phyloP scores from a whole-genome alignment of 2,888 invertebrate genomes.

The Caenorhabditis japonica region DNA sequence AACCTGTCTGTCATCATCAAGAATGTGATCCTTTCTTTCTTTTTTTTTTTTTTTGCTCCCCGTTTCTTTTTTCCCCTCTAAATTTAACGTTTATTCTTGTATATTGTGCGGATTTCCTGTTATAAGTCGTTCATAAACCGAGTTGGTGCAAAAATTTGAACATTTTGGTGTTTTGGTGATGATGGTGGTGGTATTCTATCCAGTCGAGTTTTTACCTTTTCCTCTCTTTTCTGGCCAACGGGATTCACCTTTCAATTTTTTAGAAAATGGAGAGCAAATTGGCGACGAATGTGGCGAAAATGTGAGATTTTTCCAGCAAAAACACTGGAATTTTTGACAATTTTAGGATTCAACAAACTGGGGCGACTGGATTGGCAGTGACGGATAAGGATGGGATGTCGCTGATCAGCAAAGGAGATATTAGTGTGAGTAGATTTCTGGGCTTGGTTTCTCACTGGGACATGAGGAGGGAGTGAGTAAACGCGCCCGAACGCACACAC shows the following conservation, averaged over 20 bases:
- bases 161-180: not conserved
- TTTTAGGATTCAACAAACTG: conserved; percentile 24
- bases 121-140: conserved; percentile 5
- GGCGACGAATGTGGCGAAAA: conserved; percentile 15
- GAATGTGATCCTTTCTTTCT: conserved; percentile 13
- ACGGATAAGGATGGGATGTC: conserved; percentile 33
- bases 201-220: not conserved
- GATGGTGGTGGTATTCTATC: conserved; percentile 2
- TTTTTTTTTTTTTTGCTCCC: not conserved
- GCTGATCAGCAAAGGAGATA: conserved; percentile 24
- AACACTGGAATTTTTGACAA: not conserved
- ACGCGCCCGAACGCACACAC: too few relatives aligned
- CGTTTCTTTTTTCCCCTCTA: too few relatives aligned
- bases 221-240: too few relatives aligned
- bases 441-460: too few relatives aligned
- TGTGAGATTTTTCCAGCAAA: conserved; percentile 13
- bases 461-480: too few relatives aligned
- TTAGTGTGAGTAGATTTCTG: conserved; percentile 14
- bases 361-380: conserved; percentile 28
- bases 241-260: too few relatives aligned
- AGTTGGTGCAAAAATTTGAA: not conserved
- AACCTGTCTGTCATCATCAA: conserved; percentile 8
- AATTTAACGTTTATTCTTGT: conserved; percentile 12
- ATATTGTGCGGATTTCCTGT: conserved; percentile 19
- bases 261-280: conserved; percentile 37